Percentiles rank a stretch among this genome's conserved stretches.
phyloP scores from a whole-genome alignment of 1,140 invertebrate species.

The Tigriopus japonicus region DNA sequence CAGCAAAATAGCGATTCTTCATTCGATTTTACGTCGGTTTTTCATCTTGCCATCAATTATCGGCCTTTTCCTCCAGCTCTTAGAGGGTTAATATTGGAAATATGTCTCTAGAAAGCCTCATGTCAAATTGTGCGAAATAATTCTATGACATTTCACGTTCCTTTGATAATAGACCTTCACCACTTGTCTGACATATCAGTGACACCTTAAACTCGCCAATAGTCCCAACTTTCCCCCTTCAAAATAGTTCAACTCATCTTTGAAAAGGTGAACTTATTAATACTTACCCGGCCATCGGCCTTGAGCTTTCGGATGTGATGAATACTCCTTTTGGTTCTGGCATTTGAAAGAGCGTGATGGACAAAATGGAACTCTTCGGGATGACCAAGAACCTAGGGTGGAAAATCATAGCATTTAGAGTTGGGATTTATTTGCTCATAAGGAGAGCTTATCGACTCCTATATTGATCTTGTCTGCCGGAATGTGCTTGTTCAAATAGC shows the following conservation, averaged over 20 bases:
- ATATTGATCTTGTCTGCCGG: not conserved
- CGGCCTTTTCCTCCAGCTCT: too few relatives aligned
- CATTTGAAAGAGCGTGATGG: conserved; percentile 64
- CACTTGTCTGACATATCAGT: too few relatives aligned
- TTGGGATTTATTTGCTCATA: not conserved
- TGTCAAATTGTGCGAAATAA: not conserved
- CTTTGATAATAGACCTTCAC: not conserved
- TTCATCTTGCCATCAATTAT: too few relatives aligned
- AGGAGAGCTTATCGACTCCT: not conserved
- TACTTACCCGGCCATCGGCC: conserved; percentile 68
- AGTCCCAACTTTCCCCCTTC: not conserved
- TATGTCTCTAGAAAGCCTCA: not conserved
- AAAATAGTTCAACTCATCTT: not conserved
- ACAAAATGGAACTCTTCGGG: conserved; percentile 77
- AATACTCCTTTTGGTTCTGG: conserved; percentile 59
- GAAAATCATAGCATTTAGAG: not conserved
- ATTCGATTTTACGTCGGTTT: too few relatives aligned
- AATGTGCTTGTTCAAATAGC: not conserved
- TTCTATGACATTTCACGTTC: not conserved
- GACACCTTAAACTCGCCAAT: not conserved
- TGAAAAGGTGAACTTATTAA: not conserved
- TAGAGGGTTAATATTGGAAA: not conserved
- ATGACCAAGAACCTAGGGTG: conserved; percentile 50
- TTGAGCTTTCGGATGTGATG: conserved; percentile 64
- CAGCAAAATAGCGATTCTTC: not conserved